Evolutionary conservation across 2,888 invertebrate genomes (phyloP), one percentile per base, ranked within the genome.

Genomic region (Calameuta filiformis): DNA sequence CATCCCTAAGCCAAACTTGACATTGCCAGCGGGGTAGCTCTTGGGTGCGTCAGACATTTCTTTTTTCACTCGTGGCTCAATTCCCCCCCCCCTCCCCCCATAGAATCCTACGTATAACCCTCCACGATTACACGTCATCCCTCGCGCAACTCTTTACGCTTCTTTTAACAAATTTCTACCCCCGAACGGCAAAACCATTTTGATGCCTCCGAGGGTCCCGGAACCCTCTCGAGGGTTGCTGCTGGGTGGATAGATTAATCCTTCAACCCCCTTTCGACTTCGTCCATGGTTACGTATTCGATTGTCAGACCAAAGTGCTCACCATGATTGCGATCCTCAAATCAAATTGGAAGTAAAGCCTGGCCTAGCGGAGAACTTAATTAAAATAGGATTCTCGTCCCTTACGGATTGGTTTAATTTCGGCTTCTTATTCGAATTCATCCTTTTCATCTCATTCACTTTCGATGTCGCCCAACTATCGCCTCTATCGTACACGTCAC

Each of bases 341-440:
- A 76, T 78, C 73, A 76, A 78, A 78, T 78, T 78, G 78, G 35
- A 76, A 78, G 78, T 75, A 71, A 30, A 76, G 75, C 73, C 71
- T 33, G 71, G 56, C 56, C 56, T 71, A 15, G 31, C 11, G 71
- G 33, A 12, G 31, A 71, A 71, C 71, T 71, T 71, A 71, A 71
- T 71, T 71, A 71, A 71, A 30, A 31, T 15, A 31, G 71, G 71
- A 30, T 33, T 33, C 31, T 9, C 33, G 4, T 33, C 31, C 71
- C 71, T 33, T 33, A 31, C 11, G 71, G 71, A 71, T 71, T 71
- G 15, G 0, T 71, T 71, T 31, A 33, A 71, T 56, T 56, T 23
- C 23, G 23, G 56, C 56, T 56, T 56, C 56, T 56, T 56, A 56
- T 56, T 23, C 23, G 23, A 56, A 56, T 23, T 56, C 56, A 9